Evolutionary conservation across 2,888 invertebrate genomes (phyloP).

Genomic region (Phortica okadai): DNA sequence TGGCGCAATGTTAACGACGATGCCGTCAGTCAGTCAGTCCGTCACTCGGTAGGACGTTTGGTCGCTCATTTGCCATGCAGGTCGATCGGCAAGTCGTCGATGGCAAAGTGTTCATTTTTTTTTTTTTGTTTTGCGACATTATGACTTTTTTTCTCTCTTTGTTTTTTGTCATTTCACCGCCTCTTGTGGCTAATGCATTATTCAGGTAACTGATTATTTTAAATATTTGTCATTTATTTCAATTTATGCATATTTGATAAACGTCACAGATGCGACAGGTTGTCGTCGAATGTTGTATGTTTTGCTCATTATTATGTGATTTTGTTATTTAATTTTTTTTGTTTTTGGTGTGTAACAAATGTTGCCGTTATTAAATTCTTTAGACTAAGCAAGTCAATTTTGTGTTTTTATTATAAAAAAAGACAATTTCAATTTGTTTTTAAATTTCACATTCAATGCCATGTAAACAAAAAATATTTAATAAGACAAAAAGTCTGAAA

Average conservation of each 20-base stretch:
- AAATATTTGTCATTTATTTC: slow-evolving; percentile 71
- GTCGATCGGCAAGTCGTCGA: background rate
- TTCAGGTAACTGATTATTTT: slow-evolving; percentile 39
- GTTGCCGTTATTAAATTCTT: slow-evolving; percentile 13
- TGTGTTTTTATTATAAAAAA: background rate
- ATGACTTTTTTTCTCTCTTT: slow-evolving; percentile 1
- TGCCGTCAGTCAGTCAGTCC: background rate
- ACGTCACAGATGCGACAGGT: slow-evolving; percentile 37
- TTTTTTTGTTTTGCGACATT: slow-evolving; percentile 10
- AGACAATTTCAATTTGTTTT: background rate
- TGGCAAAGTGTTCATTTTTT: background rate
- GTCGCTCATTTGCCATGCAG: background rate
- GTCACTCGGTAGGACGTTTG: background rate
- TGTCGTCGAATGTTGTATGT: background rate
- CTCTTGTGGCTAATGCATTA: slow-evolving; percentile 22
- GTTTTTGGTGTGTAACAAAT: slow-evolving; percentile 9
- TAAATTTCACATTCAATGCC: too few relatives aligned
- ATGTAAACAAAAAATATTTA: too few relatives aligned
- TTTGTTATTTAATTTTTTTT: background rate
- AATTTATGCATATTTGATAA: slow-evolving; percentile 73
- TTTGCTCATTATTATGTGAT: slow-evolving; percentile 10
- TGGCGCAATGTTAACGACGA: slow-evolving; percentile 15
- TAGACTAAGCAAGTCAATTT: background rate
- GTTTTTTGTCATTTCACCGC: slow-evolving; percentile 7
- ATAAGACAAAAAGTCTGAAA: too few relatives aligned